Base-by-base conservation (phyloP, 1,140 invertebrate genomes). In the Drosophila mauritiana region DNA sequence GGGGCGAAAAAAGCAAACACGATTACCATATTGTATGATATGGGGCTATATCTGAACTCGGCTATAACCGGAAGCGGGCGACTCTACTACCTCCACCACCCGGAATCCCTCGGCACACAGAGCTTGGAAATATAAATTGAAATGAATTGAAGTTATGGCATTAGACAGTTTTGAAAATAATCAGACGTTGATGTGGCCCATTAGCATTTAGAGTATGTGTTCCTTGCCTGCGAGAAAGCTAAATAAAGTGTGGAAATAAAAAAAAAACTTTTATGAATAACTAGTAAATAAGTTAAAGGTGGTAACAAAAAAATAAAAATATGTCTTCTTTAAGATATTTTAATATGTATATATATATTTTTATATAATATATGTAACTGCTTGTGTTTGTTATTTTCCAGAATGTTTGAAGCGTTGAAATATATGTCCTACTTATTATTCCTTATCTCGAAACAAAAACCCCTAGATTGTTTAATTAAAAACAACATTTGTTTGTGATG, bases 131-230 rank as follows among this genome's bases (percentile, higher is more conserved):
- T 90, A 89, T 89, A 89, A 89, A 90, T 89, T 89, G 80, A 89
- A 89, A 90, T 88, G 84, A 88, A 88, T 89, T 89, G 84, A 90
- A 89, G 84, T 90, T 89, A 89, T 89, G 80, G 80, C 80, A 88
- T 89, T 84, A 89, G 84, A 89, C 80, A 84, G 73, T 84, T 89
- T 77, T 59, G 73, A 55, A 65, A 75, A 91, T 91, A 90, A 91
- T 91, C 85, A 90, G 75, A 83, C 61, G 65, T 79, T 73, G 85
- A 88, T 39, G 52, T 46, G 39, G 53, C 67, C 42, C 70, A 91
- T 91, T 91, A 91, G 86, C 90, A 91, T 91, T 80, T 91, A 91
- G 88, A 91, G 86, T 83, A 80, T 76, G 83, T 84, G 90, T 82
- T 48, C 1, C 15, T 37, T 36, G 40, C 4, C 22, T 13, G 25